Base-by-base conservation (phyloP, 2,797 vertebrate species). In the Epinephelus malabaricus region DNA sequence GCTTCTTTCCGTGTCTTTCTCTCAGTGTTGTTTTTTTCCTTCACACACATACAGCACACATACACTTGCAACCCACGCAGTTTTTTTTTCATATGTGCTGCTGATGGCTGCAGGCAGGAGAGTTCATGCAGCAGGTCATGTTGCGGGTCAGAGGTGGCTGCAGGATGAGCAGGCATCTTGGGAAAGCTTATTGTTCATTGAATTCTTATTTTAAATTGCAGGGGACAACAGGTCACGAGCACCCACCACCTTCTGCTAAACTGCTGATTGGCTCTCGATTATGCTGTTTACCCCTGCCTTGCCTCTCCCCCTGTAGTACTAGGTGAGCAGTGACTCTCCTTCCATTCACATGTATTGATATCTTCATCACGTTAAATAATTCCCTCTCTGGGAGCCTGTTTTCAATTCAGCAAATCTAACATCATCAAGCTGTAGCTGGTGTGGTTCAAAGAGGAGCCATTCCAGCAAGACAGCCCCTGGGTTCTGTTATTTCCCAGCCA, bases 91-190 rank as follows among this genome's bases (percentile, higher is more conserved):
- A 12, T 82, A n/a, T 86, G 69, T 65, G 74, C 79, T 75, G 60
- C 61, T 86, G 87, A 85, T 49, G 68, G 65, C 85, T 80, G 76
- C 58, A 59, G 73, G 87, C 76, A 18, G 21, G 30, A 47, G 60
- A 85, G 86, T 46, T 87, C 82, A 86, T 50, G 25, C 64, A 38
- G 50, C 45, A 64, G 85, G 76, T 84, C 78, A 64, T 19, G 59
- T 9, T 82, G 59, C 8, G 51, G 85, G 85, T 90, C 84, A 93
- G 50, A 91, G 81, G 84, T 86, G 63, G 30, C 45, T 62, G 45
- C 53, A 61, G 81, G 59, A 79, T 58, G 75, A 82, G 75, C 73
- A 69, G n/a, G 63, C n/a, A 73, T 88, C 78, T 38, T 71, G 78
- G 87, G 79, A 83, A 78, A 84, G 25, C 61, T 78, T 67, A 76